Percentiles rank a stretch among this genome's conserved stretches.
Evolutionary conservation across 1,140 invertebrate species (phyloP).

Genomic region (Drosophila simulans): DNA sequence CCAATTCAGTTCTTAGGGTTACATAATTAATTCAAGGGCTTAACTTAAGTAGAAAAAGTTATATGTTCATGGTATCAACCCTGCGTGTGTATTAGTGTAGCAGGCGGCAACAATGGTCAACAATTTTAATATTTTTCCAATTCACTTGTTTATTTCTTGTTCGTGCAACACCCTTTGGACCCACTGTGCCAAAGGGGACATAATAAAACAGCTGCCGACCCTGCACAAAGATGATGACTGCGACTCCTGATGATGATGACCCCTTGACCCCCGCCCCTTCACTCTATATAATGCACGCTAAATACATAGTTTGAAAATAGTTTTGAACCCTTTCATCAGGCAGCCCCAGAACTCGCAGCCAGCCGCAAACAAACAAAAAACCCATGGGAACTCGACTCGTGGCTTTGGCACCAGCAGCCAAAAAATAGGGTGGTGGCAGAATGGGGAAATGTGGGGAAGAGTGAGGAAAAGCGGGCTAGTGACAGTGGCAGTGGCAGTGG

Average conservation of each 20-base stretch:
- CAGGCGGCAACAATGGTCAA: too few relatives aligned
- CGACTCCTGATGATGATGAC: constrained; percentile 33
- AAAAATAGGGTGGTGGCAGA: neutral
- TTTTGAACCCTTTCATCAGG: constrained; percentile 80
- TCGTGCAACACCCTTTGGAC: neutral
- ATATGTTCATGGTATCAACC: neutral
- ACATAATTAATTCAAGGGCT: too few relatives aligned
- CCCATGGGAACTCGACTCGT: constrained; percentile 77
- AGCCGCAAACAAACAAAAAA: constrained; percentile 68
- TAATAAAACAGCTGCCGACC: constrained; percentile 70
- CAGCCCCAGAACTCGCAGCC: constrained; percentile 31
- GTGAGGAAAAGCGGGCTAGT: constrained; percentile 7
- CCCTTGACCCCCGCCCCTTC: constrained; percentile 4
- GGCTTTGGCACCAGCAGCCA: constrained; percentile 49
- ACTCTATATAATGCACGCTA: constrained; percentile 70
- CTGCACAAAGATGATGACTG: constrained; percentile 41
- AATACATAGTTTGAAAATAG: constrained; percentile 82
- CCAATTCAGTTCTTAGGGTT: constrained; percentile 1
- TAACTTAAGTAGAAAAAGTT: too few relatives aligned
- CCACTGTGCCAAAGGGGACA: constrained; percentile 57
- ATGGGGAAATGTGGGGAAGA: neutral
- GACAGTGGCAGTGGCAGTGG: constrained; percentile 34
- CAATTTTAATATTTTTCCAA: neutral
- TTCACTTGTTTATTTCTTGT: neutral
- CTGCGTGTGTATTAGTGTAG: neutral